Evolutionary conservation across 2,113 vertebrate genomes (phyloP).

Genomic region (Bettongia penicillata): DNA sequence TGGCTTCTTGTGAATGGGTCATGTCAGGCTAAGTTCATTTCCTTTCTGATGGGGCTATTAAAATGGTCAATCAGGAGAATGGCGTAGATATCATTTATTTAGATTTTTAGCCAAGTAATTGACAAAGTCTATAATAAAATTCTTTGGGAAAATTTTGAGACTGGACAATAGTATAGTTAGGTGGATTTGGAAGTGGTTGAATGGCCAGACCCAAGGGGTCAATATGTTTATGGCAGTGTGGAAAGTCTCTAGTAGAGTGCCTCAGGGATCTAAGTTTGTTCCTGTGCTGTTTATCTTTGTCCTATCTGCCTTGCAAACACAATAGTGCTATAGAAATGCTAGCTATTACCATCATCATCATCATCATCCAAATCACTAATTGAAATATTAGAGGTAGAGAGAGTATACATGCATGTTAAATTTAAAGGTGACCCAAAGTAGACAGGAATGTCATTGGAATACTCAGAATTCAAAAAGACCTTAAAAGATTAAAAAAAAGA

Average conservation of each 20-base stretch:
- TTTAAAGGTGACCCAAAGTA: background rate
- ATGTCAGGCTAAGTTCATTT: background rate
- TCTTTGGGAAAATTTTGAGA: background rate
- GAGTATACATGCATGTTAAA: background rate
- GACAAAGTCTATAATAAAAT: background rate
- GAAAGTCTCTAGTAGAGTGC: background rate
- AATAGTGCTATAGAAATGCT: background rate
- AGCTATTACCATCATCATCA: background rate
- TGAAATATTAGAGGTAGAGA: background rate
- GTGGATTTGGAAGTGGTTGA: background rate
- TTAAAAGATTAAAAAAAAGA: background rate
- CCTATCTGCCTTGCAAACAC: background rate
- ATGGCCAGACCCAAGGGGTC: background rate
- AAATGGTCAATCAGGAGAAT: background rate
- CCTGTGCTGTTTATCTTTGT: background rate
- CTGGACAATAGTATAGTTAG: background rate
- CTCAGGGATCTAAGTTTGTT: background rate
- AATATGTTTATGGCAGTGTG: background rate
- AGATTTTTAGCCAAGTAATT: background rate
- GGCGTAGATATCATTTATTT: background rate
- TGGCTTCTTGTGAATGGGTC: background rate
- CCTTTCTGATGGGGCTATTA: background rate
- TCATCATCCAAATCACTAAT: background rate
- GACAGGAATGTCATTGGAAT: background rate
- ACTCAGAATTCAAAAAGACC: background rate